Evolutionary conservation across 1,140 invertebrate genomes (phyloP).

Genomic region (Drepana arcuata): DNA sequence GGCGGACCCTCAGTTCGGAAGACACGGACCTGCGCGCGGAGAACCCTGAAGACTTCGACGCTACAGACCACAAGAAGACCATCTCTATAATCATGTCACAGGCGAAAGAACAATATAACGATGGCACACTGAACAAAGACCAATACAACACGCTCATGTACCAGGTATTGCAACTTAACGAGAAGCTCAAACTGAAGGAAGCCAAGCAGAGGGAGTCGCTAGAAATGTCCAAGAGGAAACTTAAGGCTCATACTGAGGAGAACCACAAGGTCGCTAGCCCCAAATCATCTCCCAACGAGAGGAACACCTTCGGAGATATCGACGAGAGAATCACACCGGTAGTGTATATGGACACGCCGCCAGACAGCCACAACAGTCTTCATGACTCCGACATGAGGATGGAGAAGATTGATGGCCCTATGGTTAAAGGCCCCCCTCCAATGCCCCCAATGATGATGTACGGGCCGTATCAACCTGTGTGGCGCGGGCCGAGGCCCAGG

Average conservation of each 20-base stretch:
- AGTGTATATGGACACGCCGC: slow-evolving; percentile 26
- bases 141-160: slow-evolving; percentile 87
- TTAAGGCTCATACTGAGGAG: slow-evolving; percentile 39
- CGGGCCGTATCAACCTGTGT: slow-evolving; percentile 28
- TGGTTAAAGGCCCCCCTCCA: slow-evolving; percentile 13
- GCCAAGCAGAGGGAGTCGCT: slow-evolving; percentile 78
- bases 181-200: slow-evolving; percentile 83
- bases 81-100: slow-evolving; percentile 86
- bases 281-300: slow-evolving; percentile 38
- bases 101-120: slow-evolving; percentile 84
- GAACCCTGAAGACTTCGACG: slow-evolving; percentile 71
- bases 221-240: slow-evolving; percentile 56
- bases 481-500: slow-evolving; percentile 37
- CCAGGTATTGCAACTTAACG: slow-evolving; percentile 84
- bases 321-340: slow-evolving; percentile 60
- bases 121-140: slow-evolving; percentile 82
- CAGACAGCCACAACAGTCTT: slow-evolving; percentile 25
- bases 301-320: slow-evolving; percentile 63
- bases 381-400: slow-evolving; percentile 54
- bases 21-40: slow-evolving; percentile 70
- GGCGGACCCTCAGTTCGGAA: slow-evolving; percentile 52
- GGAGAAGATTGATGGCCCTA: background rate
- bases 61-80: slow-evolving; percentile 74
- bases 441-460: slow-evolving; percentile 48
- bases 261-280: slow-evolving; percentile 65